These are phyloP conservation scores for Mastomys natalensis DNA, from an alignment of 2,113 vertebrate genomes.

Conservation along the genomic window DNA sequence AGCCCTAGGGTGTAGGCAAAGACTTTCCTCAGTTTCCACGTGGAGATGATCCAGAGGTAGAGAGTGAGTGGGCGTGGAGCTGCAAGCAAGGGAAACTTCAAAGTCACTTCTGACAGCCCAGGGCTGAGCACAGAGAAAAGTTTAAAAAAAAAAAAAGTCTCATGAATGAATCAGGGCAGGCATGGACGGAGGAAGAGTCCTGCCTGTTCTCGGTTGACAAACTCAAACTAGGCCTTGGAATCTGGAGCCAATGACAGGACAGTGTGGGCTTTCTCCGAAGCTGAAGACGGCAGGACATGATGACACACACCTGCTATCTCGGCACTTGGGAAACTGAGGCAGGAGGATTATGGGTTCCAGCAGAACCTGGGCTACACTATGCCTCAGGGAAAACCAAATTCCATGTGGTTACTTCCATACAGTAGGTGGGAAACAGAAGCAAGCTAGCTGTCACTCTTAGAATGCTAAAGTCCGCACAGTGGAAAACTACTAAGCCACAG, in stretches of 20 bases:
- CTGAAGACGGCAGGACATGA: not conserved
- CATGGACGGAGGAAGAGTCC: not conserved
- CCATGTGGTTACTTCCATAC: too few relatives aligned
- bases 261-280: not conserved
- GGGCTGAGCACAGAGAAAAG: slow-evolving; percentile 3
- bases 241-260: not conserved
- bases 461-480: not conserved
- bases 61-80: slow-evolving; percentile 31
- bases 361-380: not conserved
- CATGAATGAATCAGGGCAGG: slow-evolving; percentile 37
- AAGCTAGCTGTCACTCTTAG: not conserved
- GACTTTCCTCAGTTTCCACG: slow-evolving; percentile 51
- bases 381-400: not conserved
- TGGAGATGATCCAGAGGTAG: slow-evolving; percentile 42
- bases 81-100: slow-evolving; percentile 32
- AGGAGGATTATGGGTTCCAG: not conserved
- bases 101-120: slow-evolving; percentile 59
- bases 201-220: accelerated
- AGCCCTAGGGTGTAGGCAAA: not conserved
- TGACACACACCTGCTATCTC: not conserved
- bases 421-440: not conserved
- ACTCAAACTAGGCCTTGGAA: not conserved
- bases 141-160: not conserved
- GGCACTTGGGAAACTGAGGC: not conserved
- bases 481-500: not conserved